Conservation (phyloP, 2,113 vertebrate genomes). For the Mustela nigripes region DNA sequence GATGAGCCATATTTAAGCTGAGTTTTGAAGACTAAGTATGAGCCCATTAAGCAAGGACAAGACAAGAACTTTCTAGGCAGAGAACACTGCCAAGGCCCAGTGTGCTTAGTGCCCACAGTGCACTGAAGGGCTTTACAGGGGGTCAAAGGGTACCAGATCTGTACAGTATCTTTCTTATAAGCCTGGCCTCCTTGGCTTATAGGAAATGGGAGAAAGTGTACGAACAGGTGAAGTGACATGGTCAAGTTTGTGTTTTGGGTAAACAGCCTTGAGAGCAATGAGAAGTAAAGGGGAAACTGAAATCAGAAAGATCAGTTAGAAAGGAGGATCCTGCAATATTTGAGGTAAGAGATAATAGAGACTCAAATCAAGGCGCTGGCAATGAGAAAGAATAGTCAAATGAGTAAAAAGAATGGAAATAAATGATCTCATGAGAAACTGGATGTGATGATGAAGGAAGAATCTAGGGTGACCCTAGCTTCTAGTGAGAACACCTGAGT, state of each 20-base stretch:
- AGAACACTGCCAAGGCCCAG: background rate
- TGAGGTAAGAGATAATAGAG: background rate
- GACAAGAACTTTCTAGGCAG: background rate
- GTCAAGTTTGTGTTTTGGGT: constrained; percentile 34
- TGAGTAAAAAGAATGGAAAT: background rate
- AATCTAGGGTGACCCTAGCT: background rate
- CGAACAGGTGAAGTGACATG: background rate
- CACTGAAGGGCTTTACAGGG: background rate
- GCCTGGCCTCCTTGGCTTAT: background rate
- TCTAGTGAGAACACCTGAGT: background rate
- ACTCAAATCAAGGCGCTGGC: background rate
- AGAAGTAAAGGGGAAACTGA: background rate
- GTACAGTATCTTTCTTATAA: background rate
- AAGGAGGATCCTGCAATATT: background rate
- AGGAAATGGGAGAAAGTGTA: background rate
- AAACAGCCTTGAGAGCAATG: background rate
- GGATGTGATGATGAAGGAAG: background rate
- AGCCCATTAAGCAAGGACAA: background rate
- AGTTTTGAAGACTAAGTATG: background rate
- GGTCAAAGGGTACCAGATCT: background rate
- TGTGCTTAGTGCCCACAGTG: background rate
- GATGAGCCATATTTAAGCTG: background rate
- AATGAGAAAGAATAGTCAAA: background rate
- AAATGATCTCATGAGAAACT: background rate
- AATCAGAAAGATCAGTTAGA: background rate